Percentiles rank a stretch among this genome's conserved stretches.
These are phyloP conservation scores for Anoncus sp. DNA, from an alignment of 2,888 invertebrate species.

Conservation along the genomic window DNA sequence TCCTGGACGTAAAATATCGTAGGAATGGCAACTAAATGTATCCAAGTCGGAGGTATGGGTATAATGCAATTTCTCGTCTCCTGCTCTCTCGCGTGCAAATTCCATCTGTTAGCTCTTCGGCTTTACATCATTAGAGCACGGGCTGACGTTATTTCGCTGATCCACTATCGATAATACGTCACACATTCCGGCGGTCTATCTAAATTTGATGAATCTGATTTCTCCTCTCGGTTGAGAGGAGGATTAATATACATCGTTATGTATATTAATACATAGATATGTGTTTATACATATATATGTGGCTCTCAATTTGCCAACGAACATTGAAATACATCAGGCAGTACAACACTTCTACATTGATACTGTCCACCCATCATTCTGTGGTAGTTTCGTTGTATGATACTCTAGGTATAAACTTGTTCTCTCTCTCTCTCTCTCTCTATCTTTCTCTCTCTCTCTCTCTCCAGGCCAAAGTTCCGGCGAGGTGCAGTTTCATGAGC, in stretches of 20 bases:
- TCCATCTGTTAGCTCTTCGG: slow-evolving; percentile 11
- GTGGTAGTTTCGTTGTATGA: neutral
- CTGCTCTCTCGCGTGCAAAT: slow-evolving; percentile 25
- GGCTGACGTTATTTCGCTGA: slow-evolving; percentile 19
- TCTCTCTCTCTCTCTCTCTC: neutral
- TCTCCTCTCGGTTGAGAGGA: no score
- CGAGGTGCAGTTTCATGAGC: slow-evolving; percentile 22
- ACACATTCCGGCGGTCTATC: slow-evolving; percentile 31
- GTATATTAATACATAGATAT: neutral
- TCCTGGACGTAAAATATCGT: slow-evolving; percentile 56
- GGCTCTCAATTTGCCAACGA: neutral
- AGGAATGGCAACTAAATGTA: slow-evolving; percentile 51
- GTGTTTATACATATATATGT: neutral
- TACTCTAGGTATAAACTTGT: neutral
- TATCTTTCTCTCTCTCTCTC: neutral
- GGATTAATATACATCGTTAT: neutral
- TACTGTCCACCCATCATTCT: neutral
- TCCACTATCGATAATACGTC: slow-evolving; percentile 27
- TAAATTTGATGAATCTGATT: slow-evolving; percentile 27
- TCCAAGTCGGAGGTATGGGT: slow-evolving; percentile 11
- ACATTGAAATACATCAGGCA: no score
- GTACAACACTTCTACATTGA: neutral
- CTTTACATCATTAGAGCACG: slow-evolving; percentile 14
- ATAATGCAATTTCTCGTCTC: slow-evolving; percentile 41
- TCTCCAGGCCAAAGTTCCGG: neutral